A percentile compares a stretch with the other conserved stretches of the same genome.
Evolutionary conservation across 64 coral and sea anemone species (phyloP).

Genomic region (Cladopsammia gracilis): DNA sequence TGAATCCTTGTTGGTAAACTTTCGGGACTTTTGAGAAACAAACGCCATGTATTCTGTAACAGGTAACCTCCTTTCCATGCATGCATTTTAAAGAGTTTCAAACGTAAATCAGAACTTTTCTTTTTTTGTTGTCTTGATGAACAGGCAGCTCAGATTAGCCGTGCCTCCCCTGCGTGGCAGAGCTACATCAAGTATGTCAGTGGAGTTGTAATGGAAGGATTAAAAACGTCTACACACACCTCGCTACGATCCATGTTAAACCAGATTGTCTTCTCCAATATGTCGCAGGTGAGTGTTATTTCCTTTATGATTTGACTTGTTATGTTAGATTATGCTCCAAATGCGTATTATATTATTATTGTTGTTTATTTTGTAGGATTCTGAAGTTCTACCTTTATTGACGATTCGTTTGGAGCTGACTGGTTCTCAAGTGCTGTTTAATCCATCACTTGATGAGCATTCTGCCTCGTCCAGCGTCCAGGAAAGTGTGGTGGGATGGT

Average conservation of each 20-base stretch:
- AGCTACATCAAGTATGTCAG: conserved; percentile 90
- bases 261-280: conserved; percentile 85
- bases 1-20: no score
- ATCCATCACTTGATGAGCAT: conserved; percentile 85
- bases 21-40: no score
- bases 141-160: conserved; percentile 96
- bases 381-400: conserved; percentile 63
- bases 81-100: no score
- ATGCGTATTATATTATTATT: neutral
- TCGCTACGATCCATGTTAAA: conserved; percentile 94
- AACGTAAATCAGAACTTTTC: neutral
- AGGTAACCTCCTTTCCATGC: no score
- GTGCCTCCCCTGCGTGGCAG: conserved; percentile 97
- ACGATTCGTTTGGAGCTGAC: conserved; percentile 94
- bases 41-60: no score
- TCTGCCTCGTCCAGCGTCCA: conserved; percentile 90
- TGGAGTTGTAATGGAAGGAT: conserved; percentile 80
- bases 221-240: conserved; percentile 76
- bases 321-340: neutral
- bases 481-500: conserved; percentile 72
- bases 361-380: conserved; percentile 45
- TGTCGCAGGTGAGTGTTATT: conserved; percentile 66
- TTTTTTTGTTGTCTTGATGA: neutral
- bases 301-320: neutral
- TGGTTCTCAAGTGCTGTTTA: conserved; percentile 94